These are phyloP conservation scores for Hippoglossus hippoglossus DNA, from an alignment of 2,797 vertebrate species.

Conservation along the genomic window DNA sequence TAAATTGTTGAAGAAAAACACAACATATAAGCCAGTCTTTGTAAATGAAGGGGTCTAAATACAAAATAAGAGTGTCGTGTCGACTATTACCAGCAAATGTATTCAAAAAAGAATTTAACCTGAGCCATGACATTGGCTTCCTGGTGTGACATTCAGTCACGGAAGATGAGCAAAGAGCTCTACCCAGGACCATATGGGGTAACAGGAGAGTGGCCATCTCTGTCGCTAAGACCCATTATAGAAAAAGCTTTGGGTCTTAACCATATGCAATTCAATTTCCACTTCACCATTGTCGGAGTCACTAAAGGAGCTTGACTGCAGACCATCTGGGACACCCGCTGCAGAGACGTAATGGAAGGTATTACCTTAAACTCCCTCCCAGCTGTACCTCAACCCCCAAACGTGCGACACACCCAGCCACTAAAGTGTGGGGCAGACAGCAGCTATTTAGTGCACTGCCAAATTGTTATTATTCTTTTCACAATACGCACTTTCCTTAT, in stretches of 20 bases:
- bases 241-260: slow-evolving; percentile 66
- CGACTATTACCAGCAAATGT: too few relatives aligned
- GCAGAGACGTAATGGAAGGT: slow-evolving; percentile 29
- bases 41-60: too few relatives aligned
- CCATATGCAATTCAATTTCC: slow-evolving; percentile 51
- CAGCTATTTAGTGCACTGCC: background rate
- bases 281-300: slow-evolving; percentile 16
- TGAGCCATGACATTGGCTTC: background rate
- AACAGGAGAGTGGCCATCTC: slow-evolving; percentile 49
- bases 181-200: slow-evolving; percentile 50
- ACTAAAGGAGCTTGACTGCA: slow-evolving; percentile 61
- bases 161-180: slow-evolving; percentile 40
- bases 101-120: background rate
- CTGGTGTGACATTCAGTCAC: background rate
- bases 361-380: slow-evolving; percentile 47
- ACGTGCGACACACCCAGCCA: background rate
- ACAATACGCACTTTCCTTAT: background rate
- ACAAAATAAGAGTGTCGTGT: too few relatives aligned
- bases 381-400: background rate
- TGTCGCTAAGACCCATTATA: slow-evolving; percentile 49
- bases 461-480: background rate
- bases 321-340: slow-evolving; percentile 62
- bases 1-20: background rate
- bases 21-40: background rate
- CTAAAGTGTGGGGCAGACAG: background rate